Conservation (phyloP, 2,888 invertebrate species). For the Sinhomidia bicolor region DNA sequence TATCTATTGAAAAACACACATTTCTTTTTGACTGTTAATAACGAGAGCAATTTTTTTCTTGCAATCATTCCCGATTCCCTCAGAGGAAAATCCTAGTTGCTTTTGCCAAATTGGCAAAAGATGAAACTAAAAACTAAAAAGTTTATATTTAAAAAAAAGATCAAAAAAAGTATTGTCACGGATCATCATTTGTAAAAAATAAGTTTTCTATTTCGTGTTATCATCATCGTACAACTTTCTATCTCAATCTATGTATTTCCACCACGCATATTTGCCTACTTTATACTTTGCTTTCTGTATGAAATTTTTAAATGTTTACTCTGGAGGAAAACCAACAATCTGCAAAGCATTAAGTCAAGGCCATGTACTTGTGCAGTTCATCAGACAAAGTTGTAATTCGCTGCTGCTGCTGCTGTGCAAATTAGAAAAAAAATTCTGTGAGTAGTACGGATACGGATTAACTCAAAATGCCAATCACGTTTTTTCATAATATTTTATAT, state of each 20-base stretch:
- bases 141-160: not conserved
- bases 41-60: not conserved
- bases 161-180: not conserved
- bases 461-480: constrained; percentile 4
- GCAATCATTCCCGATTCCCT: not conserved
- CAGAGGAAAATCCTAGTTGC: constrained; percentile 55
- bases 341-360: constrained; percentile 34
- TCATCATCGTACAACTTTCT: too few relatives aligned
- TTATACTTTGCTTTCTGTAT: too few relatives aligned
- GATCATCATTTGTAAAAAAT: not conserved
- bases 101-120: constrained; percentile 62
- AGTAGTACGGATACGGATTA: not conserved
- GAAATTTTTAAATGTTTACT: not conserved
- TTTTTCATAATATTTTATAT: too few relatives aligned
- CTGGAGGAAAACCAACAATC: constrained; percentile 44
- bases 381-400: too few relatives aligned
- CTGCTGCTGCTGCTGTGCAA: not conserved
- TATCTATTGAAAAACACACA: constrained; percentile 40
- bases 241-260: too few relatives aligned
- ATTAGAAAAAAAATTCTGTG: too few relatives aligned
- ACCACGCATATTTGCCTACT: not conserved
- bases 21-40: constrained; percentile 11
- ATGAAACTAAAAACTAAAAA: not conserved
- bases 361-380: constrained; percentile 11
- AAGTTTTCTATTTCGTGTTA: not conserved